These are phyloP conservation scores for Notechis scutatus DNA, from an alignment of 2,113 vertebrate genomes.

Conservation along the genomic window DNA sequence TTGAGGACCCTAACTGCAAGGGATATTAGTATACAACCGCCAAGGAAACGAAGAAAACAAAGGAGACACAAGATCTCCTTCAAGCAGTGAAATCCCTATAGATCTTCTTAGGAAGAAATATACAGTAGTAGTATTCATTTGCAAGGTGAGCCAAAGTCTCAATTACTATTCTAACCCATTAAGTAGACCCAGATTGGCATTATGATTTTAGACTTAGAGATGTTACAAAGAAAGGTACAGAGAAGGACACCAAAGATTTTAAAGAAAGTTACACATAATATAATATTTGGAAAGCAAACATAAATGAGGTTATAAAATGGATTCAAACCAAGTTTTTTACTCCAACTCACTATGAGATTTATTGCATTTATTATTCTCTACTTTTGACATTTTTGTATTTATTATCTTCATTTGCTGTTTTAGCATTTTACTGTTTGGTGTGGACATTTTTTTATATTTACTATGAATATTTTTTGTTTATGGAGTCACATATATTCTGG, in stretches of 20 bases:
- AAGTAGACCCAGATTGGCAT: background rate
- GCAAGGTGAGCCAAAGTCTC: background rate
- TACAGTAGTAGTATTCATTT: background rate
- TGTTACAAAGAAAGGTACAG: background rate
- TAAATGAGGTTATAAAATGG: background rate
- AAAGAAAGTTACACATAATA: background rate
- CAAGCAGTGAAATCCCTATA: background rate
- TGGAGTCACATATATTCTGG: background rate
- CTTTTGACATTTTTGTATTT: background rate
- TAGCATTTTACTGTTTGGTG: background rate
- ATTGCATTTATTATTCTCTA: background rate
- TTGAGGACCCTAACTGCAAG: background rate
- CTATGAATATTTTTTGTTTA: background rate
- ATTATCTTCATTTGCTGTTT: background rate
- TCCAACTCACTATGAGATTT: background rate
- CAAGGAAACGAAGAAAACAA: background rate
- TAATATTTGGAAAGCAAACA: background rate
- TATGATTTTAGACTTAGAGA: background rate
- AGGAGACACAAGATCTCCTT: background rate
- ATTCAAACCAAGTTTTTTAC: background rate
- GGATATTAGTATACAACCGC: background rate
- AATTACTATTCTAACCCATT: background rate
- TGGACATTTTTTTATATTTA: background rate
- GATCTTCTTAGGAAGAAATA: background rate
- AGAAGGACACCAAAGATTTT: background rate